Percentiles rank a stretch among this genome's conserved stretches.
Conservation (phyloP, 2,888 invertebrate species). For the Drosophila nigricruria region DNA sequence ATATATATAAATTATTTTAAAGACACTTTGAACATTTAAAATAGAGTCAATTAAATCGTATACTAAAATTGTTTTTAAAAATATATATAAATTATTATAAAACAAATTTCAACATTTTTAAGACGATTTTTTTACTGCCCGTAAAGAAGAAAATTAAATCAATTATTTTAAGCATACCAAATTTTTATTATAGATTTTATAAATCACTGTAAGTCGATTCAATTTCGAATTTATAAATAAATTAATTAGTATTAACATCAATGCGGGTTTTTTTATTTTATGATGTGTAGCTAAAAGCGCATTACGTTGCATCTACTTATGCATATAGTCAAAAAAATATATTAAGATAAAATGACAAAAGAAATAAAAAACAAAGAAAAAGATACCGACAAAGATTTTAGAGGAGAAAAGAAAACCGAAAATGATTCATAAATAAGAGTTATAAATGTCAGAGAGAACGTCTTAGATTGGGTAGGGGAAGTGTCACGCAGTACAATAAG, state of each 20-base stretch:
- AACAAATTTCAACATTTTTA: too few relatives aligned
- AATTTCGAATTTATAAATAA: constrained; percentile 21
- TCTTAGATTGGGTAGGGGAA: constrained; percentile 1
- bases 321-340: constrained; percentile 1
- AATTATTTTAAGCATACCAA: too few relatives aligned
- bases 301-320: constrained; percentile 9
- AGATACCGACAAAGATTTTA: constrained; percentile 15
- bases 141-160: background rate
- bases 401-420: constrained; percentile 11
- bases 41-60: too few relatives aligned
- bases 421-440: constrained; percentile 3
- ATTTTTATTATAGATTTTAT: background rate
- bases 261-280: constrained; percentile 27
- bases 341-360: constrained; percentile 8
- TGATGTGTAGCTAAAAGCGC: constrained; percentile 25
- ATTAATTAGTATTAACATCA: constrained; percentile 34
- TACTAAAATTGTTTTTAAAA: too few relatives aligned
- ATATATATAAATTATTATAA: too few relatives aligned
- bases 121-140: background rate
- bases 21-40: too few relatives aligned
- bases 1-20: too few relatives aligned
- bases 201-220: background rate
- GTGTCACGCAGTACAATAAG: background rate
- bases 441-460: constrained; percentile 14
- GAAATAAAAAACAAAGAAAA: constrained; percentile 27